Evolutionary conservation across 2,888 invertebrate genomes (phyloP).

Genomic region (Lamellibrachia satsuma): DNA sequence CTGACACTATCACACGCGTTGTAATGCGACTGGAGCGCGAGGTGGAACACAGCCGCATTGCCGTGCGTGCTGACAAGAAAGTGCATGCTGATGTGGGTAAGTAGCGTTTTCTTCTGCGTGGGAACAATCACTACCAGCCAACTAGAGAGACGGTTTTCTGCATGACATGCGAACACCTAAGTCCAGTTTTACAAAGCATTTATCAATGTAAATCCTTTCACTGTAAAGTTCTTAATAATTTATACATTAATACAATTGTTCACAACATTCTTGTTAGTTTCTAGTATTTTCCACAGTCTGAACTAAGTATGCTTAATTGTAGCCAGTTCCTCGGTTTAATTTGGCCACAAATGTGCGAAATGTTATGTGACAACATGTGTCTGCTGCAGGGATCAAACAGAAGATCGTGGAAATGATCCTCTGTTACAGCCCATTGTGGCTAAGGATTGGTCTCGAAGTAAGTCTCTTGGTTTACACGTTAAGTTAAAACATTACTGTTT

Average conservation of each 20-base stretch:
- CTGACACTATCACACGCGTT: constrained; percentile 73
- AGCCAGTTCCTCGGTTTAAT: too few relatives aligned
- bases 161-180: too few relatives aligned
- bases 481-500: too few relatives aligned
- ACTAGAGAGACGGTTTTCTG: too few relatives aligned
- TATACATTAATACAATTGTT: too few relatives aligned
- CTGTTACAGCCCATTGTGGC: constrained; percentile 89
- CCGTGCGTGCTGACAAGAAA: constrained; percentile 80
- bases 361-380: neutral
- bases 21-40: constrained; percentile 76
- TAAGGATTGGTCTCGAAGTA: constrained; percentile 83
- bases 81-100: constrained; percentile 82
- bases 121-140: neutral
- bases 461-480: neutral
- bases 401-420: constrained; percentile 79
- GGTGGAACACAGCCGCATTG: constrained; percentile 78
- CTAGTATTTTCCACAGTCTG: too few relatives aligned
- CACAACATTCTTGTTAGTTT: too few relatives aligned
- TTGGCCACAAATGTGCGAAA: neutral
- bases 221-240: too few relatives aligned
- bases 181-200: too few relatives aligned
- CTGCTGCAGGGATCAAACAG: constrained; percentile 69
- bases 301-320: too few relatives aligned
- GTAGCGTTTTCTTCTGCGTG: constrained; percentile 20
- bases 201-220: too few relatives aligned